These are phyloP conservation scores for Stenodera caucasica DNA, from an alignment of 2,888 invertebrate genomes.

Conservation along the genomic window DNA sequence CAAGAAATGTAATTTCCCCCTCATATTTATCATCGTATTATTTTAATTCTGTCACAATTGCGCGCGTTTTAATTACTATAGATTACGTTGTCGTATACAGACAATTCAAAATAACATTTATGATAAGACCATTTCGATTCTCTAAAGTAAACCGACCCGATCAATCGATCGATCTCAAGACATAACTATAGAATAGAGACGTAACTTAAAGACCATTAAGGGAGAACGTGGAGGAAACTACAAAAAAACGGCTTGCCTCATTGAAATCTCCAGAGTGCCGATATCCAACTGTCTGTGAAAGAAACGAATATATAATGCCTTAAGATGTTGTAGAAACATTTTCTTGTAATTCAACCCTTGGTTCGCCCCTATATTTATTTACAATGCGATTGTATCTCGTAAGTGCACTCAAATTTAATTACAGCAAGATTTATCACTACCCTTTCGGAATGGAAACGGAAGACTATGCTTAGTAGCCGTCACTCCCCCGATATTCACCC, in stretches of 20 bases:
- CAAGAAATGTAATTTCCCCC: conserved; percentile 36
- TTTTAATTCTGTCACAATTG: conserved; percentile 29
- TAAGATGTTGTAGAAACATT: conserved; percentile 30
- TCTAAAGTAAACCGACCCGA: neutral
- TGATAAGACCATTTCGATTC: neutral
- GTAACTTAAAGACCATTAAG: conserved; percentile 32
- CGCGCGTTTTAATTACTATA: conserved; percentile 21
- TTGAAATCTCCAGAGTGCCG: conserved; percentile 27
- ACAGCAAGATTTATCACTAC: conserved; percentile 21
- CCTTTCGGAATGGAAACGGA: conserved; percentile 16
- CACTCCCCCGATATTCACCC: neutral
- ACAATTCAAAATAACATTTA: conserved; percentile 9
- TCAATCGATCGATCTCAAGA: conserved; percentile 15
- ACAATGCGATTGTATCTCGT: conserved; percentile 26
- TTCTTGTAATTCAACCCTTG: conserved; percentile 25
- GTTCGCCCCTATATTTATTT: conserved; percentile 23
- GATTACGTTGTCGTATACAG: conserved; percentile 10
- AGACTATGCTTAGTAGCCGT: neutral
- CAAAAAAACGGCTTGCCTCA: conserved; percentile 29
- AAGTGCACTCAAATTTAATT: conserved; percentile 31
- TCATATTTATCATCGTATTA: conserved; percentile 34
- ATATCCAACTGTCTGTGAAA: conserved; percentile 36
- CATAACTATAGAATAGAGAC: conserved; percentile 32
- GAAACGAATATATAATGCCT: conserved; percentile 39
- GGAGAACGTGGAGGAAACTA: conserved; percentile 31